Percentiles rank a stretch among this genome's conserved stretches.
phyloP scores from a whole-genome alignment of 2,113 vertebrate genomes.

The Pterocles burchelli region DNA sequence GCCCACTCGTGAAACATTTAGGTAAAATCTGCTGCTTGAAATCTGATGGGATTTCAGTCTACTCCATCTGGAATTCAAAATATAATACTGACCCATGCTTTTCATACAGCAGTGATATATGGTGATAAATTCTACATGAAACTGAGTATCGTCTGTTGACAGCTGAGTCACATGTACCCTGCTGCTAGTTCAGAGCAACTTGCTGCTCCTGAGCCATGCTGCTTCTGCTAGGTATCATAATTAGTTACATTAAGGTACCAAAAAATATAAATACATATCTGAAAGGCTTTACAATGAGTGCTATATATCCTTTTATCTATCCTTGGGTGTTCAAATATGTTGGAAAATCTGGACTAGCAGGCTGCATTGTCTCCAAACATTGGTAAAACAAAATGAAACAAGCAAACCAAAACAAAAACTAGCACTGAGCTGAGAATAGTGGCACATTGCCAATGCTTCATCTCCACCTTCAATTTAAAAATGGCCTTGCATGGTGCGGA shows the following conservation, averaged over 20 bases:
- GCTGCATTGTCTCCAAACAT: neutral
- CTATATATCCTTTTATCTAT: neutral
- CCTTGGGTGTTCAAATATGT: neutral
- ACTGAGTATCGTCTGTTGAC: neutral
- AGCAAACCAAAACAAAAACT: neutral
- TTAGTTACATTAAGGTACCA: neutral
- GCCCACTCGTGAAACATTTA: neutral
- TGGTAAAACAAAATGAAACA: neutral
- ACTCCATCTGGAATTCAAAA: neutral
- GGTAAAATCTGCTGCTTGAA: neutral
- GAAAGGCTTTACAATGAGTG: neutral
- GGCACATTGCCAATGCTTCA: neutral
- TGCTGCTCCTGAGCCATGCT: neutral
- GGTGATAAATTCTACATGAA: neutral
- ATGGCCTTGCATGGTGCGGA: neutral
- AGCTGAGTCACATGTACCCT: neutral
- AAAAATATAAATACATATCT: neutral
- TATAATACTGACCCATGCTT: neutral
- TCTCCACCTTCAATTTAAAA: neutral
- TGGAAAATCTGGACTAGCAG: slow-evolving; percentile 10
- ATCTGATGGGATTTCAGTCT: neutral
- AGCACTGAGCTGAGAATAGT: neutral
- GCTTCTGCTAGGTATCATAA: neutral
- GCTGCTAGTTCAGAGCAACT: neutral
- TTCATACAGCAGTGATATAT: neutral